Percentiles rank a stretch among this genome's conserved stretches.
Evolutionary conservation across 35 echinoderm and acorn worm species (phyloP).

Genomic region (Patiria miniata): DNA sequence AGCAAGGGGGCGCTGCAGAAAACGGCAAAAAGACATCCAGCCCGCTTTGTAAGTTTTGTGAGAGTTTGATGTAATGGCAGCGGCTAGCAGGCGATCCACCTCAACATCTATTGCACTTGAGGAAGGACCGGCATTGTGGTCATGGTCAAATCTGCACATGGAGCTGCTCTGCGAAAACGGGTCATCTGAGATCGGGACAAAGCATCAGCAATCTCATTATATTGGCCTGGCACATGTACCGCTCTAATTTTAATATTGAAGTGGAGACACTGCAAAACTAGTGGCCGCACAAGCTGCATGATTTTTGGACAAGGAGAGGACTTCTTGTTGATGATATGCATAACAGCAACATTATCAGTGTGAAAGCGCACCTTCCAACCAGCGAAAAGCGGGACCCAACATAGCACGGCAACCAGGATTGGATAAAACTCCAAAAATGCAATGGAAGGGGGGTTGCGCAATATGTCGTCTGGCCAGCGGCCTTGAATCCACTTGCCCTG

Average conservation of each 20-base stretch:
- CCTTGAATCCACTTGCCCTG: slow-evolving; percentile 41
- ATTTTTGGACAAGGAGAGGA: slow-evolving; percentile 34
- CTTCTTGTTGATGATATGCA: slow-evolving; percentile 11
- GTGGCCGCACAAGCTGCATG: neutral
- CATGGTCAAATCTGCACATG: neutral
- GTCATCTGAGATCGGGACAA: slow-evolving; percentile 33
- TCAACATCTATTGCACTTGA: neutral
- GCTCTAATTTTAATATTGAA: slow-evolving; percentile 24
- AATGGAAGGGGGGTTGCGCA: neutral
- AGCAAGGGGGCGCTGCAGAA: neutral
- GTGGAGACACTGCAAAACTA: slow-evolving; percentile 7
- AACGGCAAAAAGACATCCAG: neutral
- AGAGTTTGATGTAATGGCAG: neutral
- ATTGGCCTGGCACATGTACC: neutral
- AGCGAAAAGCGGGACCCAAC: slow-evolving; percentile 22
- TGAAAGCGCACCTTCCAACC: neutral
- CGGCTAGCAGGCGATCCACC: neutral
- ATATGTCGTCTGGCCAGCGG: slow-evolving; percentile 17
- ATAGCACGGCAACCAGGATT: neutral
- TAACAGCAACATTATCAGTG: slow-evolving; percentile 17
- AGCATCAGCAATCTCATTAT: slow-evolving; percentile 46
- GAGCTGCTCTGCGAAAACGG: neutral
- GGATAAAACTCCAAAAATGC: slow-evolving; percentile 39
- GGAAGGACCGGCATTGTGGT: neutral
- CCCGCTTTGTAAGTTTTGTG: slow-evolving; percentile 6